These are phyloP conservation scores for Sycophila sp. DNA, from an alignment of 1,140 invertebrate genomes.

Conservation along the genomic window DNA sequence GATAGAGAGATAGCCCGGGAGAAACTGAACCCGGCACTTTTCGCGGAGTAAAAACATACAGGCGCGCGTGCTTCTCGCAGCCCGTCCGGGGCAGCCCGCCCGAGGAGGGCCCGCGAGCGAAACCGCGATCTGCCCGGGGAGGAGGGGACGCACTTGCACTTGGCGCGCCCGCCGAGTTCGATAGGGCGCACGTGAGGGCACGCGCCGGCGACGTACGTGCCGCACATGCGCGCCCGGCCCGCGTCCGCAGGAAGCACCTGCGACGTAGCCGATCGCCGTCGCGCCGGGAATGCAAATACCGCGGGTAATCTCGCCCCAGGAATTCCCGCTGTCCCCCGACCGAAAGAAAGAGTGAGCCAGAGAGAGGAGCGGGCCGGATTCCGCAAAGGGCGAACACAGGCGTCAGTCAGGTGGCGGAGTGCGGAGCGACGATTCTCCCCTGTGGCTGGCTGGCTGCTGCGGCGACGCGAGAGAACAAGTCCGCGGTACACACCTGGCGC, in stretches of 20 bases:
- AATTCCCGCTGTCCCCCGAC: constrained; percentile 42
- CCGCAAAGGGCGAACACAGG: too few species aligned
- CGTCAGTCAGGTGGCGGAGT: too few species aligned
- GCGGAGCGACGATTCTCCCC: too few species aligned
- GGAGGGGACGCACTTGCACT: not conserved
- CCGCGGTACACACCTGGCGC: constrained; percentile 50
- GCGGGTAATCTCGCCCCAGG: constrained; percentile 37
- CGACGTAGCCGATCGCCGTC: constrained; percentile 21
- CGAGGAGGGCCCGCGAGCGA: not conserved
- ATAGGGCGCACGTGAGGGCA: constrained; percentile 32
- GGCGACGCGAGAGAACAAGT: too few species aligned
- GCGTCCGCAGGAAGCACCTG: constrained; percentile 44
- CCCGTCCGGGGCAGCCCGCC: not conserved
- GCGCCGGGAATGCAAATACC: constrained; percentile 43
- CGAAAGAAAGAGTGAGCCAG: constrained; percentile 1
- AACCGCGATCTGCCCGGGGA: not conserved
- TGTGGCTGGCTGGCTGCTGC: too few species aligned
- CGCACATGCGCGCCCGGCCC: constrained; percentile 29
- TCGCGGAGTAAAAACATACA: constrained; percentile 27
- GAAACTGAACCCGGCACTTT: constrained; percentile 31
- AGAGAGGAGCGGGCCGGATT: not conserved
- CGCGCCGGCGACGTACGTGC: constrained; percentile 24
- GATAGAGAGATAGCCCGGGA: constrained; percentile 12
- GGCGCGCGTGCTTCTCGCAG: not conserved
- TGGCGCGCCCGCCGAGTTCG: not conserved